Conservation (phyloP, 2,888 invertebrate species). For the Yponomeuta cagnagella region DNA sequence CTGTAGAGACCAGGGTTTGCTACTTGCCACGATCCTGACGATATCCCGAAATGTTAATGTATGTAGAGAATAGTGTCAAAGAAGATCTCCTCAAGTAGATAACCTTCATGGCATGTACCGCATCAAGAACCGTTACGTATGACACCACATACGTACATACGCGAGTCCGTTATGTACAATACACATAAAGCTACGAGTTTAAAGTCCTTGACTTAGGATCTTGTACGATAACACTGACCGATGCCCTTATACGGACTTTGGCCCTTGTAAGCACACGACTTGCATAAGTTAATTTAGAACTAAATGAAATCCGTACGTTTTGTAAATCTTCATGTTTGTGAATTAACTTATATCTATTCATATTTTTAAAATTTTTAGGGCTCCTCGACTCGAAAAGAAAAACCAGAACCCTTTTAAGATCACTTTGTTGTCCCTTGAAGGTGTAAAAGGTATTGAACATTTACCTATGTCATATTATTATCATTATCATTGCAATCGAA, state of each 20-base stretch:
- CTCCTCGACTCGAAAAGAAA: too few species aligned
- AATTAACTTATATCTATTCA: too few species aligned
- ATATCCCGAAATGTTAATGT: neutral
- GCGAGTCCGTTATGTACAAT: conserved; percentile 19
- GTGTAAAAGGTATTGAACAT: too few species aligned
- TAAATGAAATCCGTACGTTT: too few species aligned
- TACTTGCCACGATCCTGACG: neutral
- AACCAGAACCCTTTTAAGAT: too few species aligned
- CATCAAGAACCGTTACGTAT: neutral
- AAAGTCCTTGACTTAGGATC: conserved; percentile 14
- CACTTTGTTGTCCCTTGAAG: too few species aligned
- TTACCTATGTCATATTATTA: too few species aligned
- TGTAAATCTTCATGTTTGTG: too few species aligned
- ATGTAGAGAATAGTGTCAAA: neutral
- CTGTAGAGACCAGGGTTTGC: too few species aligned
- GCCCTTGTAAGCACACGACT: neutral
- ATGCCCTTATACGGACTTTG: conserved; percentile 3
- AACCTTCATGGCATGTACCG: neutral
- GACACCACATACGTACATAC: conserved; percentile 15
- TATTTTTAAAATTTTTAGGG: too few species aligned
- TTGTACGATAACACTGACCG: conserved; percentile 1
- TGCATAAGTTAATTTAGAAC: neutral
- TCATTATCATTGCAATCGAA: too few species aligned
- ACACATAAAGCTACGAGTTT: neutral
- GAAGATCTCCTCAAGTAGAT: neutral